Conservation (phyloP, 2,797 vertebrate genomes). For the Tiaroga cobitis region DNA sequence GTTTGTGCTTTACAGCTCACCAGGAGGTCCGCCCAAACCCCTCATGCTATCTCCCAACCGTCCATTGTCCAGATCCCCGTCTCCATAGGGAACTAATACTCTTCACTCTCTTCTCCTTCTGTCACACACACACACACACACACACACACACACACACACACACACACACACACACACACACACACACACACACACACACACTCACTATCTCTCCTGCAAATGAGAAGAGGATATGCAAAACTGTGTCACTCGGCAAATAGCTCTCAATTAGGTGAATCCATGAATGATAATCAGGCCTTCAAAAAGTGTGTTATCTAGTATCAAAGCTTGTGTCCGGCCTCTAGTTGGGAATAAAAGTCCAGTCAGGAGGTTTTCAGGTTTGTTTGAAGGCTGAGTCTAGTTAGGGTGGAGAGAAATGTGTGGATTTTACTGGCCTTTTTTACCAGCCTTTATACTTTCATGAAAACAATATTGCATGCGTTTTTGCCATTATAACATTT, state of each 20-base stretch:
- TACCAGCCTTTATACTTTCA: not conserved
- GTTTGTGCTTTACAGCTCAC: conserved; percentile 47
- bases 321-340: conserved; percentile 8
- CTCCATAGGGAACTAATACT: conserved; percentile 52
- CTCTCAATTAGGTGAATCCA: conserved; percentile 44
- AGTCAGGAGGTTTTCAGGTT: conserved; percentile 36
- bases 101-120: conserved; percentile 8
- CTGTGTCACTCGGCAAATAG: conserved; percentile 45
- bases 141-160: not conserved
- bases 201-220: not conserved
- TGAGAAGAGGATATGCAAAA: conserved; percentile 33
- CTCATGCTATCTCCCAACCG: conserved; percentile 41
- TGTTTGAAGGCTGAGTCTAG: conserved; percentile 13
- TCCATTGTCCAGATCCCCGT: conserved; percentile 56
- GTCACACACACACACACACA: not conserved
- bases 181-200: not conserved
- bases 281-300: conserved; percentile 52
- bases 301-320: conserved; percentile 4
- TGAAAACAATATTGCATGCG: not conserved
- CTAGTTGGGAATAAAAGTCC: not conserved
- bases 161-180: not conserved
- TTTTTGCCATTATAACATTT: not conserved
- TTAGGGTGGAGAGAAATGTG: not conserved
- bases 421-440: not conserved
- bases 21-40: conserved; percentile 57